These are phyloP conservation scores for Palythoa grandiflora DNA, from an alignment of 92 coral and sea anemone species.

Conservation along the genomic window DNA sequence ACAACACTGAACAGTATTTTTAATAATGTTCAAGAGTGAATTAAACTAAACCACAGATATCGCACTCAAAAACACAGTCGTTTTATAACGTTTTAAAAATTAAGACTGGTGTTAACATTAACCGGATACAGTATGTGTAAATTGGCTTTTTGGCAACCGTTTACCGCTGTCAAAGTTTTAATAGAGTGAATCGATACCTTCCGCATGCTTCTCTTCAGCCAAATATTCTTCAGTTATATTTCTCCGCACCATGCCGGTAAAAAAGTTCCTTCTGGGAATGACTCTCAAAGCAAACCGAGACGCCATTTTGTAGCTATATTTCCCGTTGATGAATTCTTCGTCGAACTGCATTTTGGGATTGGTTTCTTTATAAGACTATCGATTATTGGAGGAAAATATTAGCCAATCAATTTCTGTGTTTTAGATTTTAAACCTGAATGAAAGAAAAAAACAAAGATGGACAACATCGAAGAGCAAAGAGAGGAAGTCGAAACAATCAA, in stretches of 20 bases:
- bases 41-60: too few relatives aligned
- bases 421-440: not conserved
- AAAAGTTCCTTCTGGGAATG: constrained; percentile 75
- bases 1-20: too few relatives aligned
- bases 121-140: not conserved
- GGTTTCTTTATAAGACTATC: not conserved
- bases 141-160: not conserved
- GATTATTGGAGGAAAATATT: not conserved
- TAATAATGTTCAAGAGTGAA: too few relatives aligned
- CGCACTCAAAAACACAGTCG: too few relatives aligned
- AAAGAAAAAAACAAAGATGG: constrained; percentile 44
- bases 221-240: constrained; percentile 64
- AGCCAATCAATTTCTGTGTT: constrained; percentile 16
- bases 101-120: too few relatives aligned
- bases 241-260: constrained; percentile 59
- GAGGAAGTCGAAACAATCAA: constrained; percentile 82
- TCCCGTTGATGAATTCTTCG: not conserved
- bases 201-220: constrained; percentile 94
- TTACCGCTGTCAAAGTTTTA: not conserved
- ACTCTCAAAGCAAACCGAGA: constrained; percentile 69
- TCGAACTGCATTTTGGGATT: constrained; percentile 33
- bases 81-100: too few relatives aligned
- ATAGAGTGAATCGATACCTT: constrained; percentile 65
- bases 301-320: constrained; percentile 79
- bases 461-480: constrained; percentile 77